phyloP scores from a whole-genome alignment of 2,113 vertebrate genomes.

The Montifringilla adamsi region DNA sequence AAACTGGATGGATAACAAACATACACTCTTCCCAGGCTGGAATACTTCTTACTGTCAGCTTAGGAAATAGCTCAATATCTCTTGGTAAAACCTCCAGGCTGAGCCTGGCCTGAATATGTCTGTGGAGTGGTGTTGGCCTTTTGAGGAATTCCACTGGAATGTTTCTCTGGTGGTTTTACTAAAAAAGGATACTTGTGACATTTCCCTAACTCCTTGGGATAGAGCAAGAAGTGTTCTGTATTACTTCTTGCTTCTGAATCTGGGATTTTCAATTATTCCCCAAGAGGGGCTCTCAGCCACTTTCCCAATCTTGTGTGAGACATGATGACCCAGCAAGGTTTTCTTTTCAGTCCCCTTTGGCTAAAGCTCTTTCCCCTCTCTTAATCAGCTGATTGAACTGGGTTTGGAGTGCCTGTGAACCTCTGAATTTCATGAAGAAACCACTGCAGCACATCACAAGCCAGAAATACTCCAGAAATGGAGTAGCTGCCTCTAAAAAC shows the following conservation, averaged over 20 bases:
- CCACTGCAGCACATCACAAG: background rate
- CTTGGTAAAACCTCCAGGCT: background rate
- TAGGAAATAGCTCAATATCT: background rate
- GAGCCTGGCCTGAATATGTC: background rate
- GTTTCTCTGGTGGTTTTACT: background rate
- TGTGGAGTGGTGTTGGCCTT: background rate
- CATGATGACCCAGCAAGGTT: background rate
- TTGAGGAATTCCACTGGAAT: slow-evolving; percentile 10
- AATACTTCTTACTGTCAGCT: background rate
- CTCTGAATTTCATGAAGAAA: background rate
- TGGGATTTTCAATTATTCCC: background rate
- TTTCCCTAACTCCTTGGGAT: background rate
- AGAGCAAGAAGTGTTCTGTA: background rate
- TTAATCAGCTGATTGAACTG: background rate
- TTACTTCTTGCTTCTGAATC: background rate
- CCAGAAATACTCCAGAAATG: background rate
- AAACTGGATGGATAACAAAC: background rate
- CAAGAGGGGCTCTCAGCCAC: background rate
- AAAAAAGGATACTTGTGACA: background rate
- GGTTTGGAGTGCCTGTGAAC: background rate
- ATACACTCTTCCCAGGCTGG: background rate
- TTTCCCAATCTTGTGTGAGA: background rate
- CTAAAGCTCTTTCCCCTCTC: background rate
- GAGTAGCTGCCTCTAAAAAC: background rate
- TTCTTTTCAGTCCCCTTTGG: background rate